phyloP scores from a whole-genome alignment of 2,113 vertebrate species.

The Balaenoptera acutorostrata region DNA sequence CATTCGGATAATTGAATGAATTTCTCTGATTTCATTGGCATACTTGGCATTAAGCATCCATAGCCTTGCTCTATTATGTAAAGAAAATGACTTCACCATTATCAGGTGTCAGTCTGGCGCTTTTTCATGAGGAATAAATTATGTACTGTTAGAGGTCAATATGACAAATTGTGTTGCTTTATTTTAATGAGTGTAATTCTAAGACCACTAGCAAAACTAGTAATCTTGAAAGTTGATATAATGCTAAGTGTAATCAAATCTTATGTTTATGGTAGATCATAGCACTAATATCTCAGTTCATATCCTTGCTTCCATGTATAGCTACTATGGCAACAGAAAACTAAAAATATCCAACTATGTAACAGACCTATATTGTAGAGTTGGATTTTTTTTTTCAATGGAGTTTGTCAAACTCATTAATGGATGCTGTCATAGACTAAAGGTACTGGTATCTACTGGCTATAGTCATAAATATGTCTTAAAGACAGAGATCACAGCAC shows the following conservation, averaged over 20 bases:
- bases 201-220: neutral
- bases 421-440: neutral
- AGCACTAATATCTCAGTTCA: neutral
- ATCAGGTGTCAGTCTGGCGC: neutral
- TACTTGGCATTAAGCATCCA: neutral
- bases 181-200: conserved; percentile 13
- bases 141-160: conserved; percentile 1
- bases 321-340: conserved; percentile 48
- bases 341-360: conserved; percentile 7
- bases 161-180: conserved; percentile 36
- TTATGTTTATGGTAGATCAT: neutral
- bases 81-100: neutral
- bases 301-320: neutral
- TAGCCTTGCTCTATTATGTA: neutral
- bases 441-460: neutral
- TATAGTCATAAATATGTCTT: neutral
- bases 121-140: conserved; percentile 37
- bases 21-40: neutral
- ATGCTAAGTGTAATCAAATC: neutral
- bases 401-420: conserved; percentile 12
- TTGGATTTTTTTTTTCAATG: neutral
- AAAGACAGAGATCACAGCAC: neutral
- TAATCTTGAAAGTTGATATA: neutral
- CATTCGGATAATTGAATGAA: neutral
- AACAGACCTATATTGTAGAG: neutral